Evolutionary conservation across 64 coral and sea anemone genomes (phyloP).

Genomic region (Stichodactyla mertensii): DNA sequence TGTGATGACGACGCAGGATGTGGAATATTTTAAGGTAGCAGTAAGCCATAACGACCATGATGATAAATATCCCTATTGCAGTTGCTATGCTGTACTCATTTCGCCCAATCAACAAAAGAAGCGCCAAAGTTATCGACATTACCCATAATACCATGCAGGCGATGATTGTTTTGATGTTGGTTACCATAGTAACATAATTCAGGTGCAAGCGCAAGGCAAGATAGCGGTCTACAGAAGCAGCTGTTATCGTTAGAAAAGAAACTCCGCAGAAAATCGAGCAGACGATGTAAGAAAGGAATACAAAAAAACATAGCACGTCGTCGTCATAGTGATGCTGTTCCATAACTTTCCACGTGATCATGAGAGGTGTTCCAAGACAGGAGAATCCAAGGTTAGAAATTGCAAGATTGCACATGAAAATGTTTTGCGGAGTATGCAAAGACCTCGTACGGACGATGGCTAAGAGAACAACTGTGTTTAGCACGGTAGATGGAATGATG

Average conservation of each 20-base stretch:
- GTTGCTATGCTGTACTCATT: neutral
- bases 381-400: neutral
- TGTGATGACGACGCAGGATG: neutral
- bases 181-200: neutral
- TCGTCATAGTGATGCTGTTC: neutral
- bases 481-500: neutral
- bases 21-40: constrained; percentile 13
- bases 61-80: neutral
- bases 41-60: neutral
- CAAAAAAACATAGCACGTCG: neutral
- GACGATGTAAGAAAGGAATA: neutral
- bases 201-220: neutral
- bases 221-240: neutral
- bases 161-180: neutral
- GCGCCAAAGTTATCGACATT: neutral
- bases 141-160: neutral
- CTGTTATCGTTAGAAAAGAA: neutral
- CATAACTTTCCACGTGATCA: neutral
- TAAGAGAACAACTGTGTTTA: neutral
- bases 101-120: constrained; percentile 2
- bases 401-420: neutral
- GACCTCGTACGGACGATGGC: neutral
- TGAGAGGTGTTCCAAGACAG: neutral
- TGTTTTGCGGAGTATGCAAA: neutral
- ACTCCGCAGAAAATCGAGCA: neutral